These are phyloP conservation scores for Doris montereyensis DNA, from an alignment of 2,888 invertebrate genomes.

Conservation along the genomic window DNA sequence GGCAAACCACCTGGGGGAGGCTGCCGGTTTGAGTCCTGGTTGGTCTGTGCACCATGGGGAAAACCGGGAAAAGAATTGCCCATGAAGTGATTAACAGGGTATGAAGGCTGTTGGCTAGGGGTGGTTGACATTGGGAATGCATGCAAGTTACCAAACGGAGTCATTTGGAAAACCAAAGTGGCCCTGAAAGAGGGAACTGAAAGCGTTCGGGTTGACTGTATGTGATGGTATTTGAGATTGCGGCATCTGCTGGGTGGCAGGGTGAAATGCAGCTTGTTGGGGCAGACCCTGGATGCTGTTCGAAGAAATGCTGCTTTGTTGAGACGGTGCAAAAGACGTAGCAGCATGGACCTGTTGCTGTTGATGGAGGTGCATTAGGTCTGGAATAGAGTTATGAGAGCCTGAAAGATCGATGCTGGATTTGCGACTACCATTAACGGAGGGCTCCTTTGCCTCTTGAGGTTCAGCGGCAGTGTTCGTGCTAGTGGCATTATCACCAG, in stretches of 20 bases:
- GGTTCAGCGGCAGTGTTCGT: slow-evolving; percentile 24
- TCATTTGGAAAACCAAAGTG: slow-evolving; percentile 5
- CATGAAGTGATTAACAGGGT: too few relatives aligned
- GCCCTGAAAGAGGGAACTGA: not conserved
- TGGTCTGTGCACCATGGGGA: too few relatives aligned
- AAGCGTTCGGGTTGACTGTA: not conserved
- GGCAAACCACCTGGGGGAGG: too few relatives aligned
- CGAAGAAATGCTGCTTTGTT: not conserved
- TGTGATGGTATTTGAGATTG: not conserved
- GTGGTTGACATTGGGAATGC: slow-evolving; percentile 32
- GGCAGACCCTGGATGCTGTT: not conserved
- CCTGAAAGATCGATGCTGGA: slow-evolving; percentile 49
- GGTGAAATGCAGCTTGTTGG: not conserved
- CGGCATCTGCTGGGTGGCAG: not conserved
- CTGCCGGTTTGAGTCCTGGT: too few relatives aligned
- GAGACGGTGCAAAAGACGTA: not conserved
- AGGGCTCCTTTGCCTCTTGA: slow-evolving; percentile 36
- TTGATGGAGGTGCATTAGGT: slow-evolving; percentile 44
- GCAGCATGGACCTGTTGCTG: slow-evolving; percentile 31
- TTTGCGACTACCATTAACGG: slow-evolving; percentile 47
- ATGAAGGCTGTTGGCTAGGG: not conserved
- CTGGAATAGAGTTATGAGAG: slow-evolving; percentile 45
- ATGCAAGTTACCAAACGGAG: slow-evolving; percentile 35
- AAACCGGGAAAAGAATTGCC: too few relatives aligned
- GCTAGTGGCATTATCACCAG: slow-evolving; percentile 21